Evolutionary conservation across 1,140 invertebrate genomes (phyloP).

Genomic region (Aleiodes sp.): DNA sequence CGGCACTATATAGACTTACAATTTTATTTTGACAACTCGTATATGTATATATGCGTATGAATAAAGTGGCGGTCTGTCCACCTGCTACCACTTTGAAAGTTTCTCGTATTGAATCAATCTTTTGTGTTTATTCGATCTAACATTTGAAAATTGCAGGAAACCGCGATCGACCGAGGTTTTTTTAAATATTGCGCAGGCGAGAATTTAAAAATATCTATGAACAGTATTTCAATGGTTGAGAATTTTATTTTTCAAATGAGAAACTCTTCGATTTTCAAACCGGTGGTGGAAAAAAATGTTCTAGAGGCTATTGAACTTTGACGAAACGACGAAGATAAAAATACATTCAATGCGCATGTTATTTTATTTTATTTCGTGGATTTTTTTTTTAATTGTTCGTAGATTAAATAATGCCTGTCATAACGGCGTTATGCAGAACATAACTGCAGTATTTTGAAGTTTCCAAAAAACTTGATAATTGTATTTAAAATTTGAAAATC

Average conservation of each 20-base stretch:
- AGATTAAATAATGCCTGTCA: too few species aligned
- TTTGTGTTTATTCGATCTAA: too few species aligned
- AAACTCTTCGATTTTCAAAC: too few species aligned
- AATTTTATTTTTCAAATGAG: neutral
- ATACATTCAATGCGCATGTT: neutral
- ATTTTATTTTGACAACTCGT: neutral
- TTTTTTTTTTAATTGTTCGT: too few species aligned
- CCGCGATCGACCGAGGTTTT: neutral
- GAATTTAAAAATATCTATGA: neutral
- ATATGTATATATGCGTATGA: neutral
- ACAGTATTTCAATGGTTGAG: neutral
- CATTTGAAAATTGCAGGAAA: too few species aligned
- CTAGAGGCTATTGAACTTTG: conserved; percentile 16
- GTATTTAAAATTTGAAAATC: too few species aligned
- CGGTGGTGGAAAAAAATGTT: too few species aligned
- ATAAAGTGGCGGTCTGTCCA: too few species aligned
- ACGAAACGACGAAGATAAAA: conserved; percentile 6
- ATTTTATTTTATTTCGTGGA: neutral
- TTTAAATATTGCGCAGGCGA: neutral
- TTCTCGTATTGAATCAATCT: too few species aligned
- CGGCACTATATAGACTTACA: neutral
- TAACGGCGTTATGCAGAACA: too few species aligned
- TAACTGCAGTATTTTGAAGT: too few species aligned
- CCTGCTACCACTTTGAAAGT: neutral
- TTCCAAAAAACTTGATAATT: too few species aligned